Conservation (phyloP, 2,888 invertebrate species). For the Deroplatys truncata region DNA sequence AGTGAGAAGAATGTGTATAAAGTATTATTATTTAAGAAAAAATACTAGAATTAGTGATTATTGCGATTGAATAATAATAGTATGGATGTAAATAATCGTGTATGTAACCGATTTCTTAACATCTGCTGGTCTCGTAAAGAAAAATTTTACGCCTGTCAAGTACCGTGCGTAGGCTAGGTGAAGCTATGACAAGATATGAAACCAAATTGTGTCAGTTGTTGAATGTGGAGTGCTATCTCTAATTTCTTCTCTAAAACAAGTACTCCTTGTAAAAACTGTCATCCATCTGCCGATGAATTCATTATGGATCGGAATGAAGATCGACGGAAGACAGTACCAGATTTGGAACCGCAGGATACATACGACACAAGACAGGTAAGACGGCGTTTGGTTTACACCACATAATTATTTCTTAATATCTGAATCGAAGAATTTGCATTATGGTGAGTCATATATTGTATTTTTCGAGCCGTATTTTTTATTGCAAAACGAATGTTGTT, state of each 20-base stretch:
- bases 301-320: conserved; percentile 32
- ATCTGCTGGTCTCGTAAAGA: neutral
- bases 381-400: neutral
- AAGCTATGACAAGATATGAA: conserved; percentile 23
- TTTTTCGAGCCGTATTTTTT: no score
- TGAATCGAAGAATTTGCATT: neutral
- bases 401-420: neutral
- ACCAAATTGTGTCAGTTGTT: conserved; percentile 33
- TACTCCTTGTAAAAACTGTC: conserved; percentile 17
- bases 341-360: conserved; percentile 59
- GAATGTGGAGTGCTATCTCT: conserved; percentile 46
- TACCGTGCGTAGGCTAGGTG: conserved; percentile 26
- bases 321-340: conserved; percentile 35
- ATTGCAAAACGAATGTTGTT: neutral
- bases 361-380: conserved; percentile 64
- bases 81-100: neutral
- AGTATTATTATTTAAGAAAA: conserved; percentile 9
- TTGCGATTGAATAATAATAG: neutral
- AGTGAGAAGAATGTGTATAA: conserved; percentile 14
- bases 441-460: neutral
- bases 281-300: conserved; percentile 43
- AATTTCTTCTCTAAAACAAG: conserved; percentile 38
- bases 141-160: conserved; percentile 16
- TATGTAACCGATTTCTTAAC: neutral
- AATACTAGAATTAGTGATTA: neutral